Evolutionary conservation across 2,113 vertebrate genomes (phyloP).

Genomic region (Strix uralensis): DNA sequence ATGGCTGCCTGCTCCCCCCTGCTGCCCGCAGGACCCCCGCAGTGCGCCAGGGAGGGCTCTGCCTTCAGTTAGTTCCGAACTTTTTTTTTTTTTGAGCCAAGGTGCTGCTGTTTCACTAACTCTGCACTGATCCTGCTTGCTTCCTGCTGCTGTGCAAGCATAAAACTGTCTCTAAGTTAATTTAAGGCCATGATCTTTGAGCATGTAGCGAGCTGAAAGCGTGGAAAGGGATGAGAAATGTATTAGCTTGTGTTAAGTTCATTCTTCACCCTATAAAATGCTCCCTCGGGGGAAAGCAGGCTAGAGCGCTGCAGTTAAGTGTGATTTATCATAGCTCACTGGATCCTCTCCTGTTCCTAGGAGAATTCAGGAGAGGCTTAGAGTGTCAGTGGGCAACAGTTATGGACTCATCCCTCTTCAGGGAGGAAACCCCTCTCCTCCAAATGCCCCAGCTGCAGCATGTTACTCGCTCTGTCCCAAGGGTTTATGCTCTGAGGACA

Average conservation of each 20-base stretch:
- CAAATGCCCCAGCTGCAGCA: not conserved
- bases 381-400: not conserved
- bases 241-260: not conserved
- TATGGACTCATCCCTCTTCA: not conserved
- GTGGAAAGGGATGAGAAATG: not conserved
- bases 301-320: not conserved
- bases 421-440: not conserved
- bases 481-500: not conserved
- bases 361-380: not conserved
- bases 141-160: not conserved
- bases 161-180: not conserved
- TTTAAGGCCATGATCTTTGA: not conserved
- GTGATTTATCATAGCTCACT: not conserved
- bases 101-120: not conserved
- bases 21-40: not conserved
- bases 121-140: not conserved
- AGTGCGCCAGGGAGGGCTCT: not conserved
- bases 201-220: not conserved
- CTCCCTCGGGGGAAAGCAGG: not conserved
- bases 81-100: not conserved
- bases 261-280: not conserved
- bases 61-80: fast-evolving
- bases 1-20: too few relatives aligned
- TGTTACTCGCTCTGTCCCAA: fast-evolving
- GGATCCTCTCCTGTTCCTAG: not conserved